Evolutionary conservation across 2,797 vertebrate genomes (phyloP).

Genomic region (Synanceia verrucosa): DNA sequence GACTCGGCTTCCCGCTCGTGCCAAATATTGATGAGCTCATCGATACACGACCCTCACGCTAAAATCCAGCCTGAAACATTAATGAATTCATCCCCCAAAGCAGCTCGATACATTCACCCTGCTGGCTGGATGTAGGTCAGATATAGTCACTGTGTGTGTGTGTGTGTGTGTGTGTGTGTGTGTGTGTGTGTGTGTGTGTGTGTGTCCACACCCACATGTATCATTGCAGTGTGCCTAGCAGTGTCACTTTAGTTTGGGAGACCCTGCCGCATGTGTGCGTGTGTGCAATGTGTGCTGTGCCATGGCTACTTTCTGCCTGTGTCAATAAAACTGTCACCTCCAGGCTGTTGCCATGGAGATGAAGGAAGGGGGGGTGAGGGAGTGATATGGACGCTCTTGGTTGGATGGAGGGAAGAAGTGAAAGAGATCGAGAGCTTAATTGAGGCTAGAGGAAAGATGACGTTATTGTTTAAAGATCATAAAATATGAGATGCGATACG

Average conservation of each 20-base stretch:
- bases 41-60: not conserved
- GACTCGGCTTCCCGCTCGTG: conserved; percentile 1
- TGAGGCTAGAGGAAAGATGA: not conserved
- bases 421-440: not conserved
- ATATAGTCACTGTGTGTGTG: not conserved
- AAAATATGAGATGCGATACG: not conserved
- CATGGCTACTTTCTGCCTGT: conserved; percentile 11
- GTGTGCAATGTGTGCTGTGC: not conserved
- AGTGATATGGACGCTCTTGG: not conserved
- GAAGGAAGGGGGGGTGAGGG: not conserved
- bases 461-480: not conserved
- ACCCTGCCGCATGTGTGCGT: not conserved
- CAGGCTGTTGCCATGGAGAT: conserved; percentile 54
- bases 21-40: conserved; percentile 10
- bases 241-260: not conserved
- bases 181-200: not conserved
- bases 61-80: not conserved
- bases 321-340: conserved; percentile 58
- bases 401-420: not conserved
- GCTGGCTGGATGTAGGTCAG: conserved; percentile 27
- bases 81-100: not conserved
- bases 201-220: not conserved
- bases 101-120: conserved; percentile 9
- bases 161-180: conserved; percentile 5
- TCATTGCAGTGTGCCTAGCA: not conserved